Base-by-base conservation (phyloP, 2,888 invertebrate genomes). In the Pristionchus maxplancki region DNA sequence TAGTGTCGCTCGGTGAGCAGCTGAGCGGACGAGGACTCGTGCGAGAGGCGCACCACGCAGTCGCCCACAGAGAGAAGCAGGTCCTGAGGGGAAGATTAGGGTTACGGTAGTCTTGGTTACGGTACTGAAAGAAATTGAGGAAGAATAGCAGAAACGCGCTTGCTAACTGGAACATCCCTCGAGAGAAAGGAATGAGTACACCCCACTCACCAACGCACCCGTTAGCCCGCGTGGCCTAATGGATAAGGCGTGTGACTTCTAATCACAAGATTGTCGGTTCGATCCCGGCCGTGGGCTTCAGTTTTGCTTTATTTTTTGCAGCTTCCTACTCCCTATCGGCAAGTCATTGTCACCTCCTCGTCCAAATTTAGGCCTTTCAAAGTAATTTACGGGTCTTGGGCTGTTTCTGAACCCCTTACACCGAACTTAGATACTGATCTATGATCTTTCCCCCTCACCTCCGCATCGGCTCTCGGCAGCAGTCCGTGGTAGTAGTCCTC, bases 401-500 rank as follows among this genome's bases (percentile, higher is more conserved):
- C 9, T 58, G n/a, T 24, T 58, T n/a, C 58, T n/a, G 5, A 8
- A 17, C 8, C 44, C 44, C 6, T 44, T 44, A n/a, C n/a, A n/a
- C 53, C 53, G 53, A 20, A 53, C n/a, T n/a, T n/a, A n/a, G n/a
- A 48, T 48, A 3, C 50, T 58, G n/a, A 58, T 58, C 58, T n/a
- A 24, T 58, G n/a, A 58, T 58, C 58, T 58, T n/a, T n/a, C 53
- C 3, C 6, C 17, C n/a, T 24, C 58, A 67, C 67, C 67, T 67
- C 67, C 31, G 67, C 20, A 34, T 67, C 67, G 0, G 5, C 31
- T 31, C 67, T 28, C 67, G 67, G 67, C 34, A 67, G 34, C 67
- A 67, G 67, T 34, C 67, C 67, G 67, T 67, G 67, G 34, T 67
- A 67, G 67, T 67, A 67, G 34, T 67, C 67, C 67, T 67, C 67